Base-by-base conservation (phyloP, 2,797 vertebrate species). In the Epinephelus malabaricus region DNA sequence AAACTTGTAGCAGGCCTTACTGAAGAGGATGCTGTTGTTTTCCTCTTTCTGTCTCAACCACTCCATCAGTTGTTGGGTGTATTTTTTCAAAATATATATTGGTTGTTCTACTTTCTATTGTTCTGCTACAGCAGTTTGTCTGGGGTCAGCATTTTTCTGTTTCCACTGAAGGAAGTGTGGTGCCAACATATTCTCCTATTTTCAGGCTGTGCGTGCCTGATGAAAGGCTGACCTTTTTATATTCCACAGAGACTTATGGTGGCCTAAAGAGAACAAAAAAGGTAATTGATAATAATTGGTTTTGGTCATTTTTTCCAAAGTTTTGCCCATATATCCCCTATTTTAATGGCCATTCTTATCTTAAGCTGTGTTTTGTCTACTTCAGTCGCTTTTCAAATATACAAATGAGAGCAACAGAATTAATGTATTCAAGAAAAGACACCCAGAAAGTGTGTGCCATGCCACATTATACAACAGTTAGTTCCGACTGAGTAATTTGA, bases 11-110 rank as follows among this genome's bases (percentile, higher is more conserved):
- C 25, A 55, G 50, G n/a, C 17, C 10, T 56, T 18, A 23, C 40
- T 51, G 55, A 65, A 15, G 51, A 49, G 40, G 40, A 56, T 30
- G 63, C 11, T 54, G 53, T 14, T 70, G 55, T 60, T 69, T 73
- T 66, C 47, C 55, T 46, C 47, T 47, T 56, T n/a, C 19, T 53
- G 53, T 73, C 71, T 60, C 21, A n/a, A 25, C 34, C 69, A 27
- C 59, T 63, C 13, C 64, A 50, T 60, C 56, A 64, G 18, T 30
- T 61, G 45, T 45, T 66, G 15, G 30, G 19, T 51, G 15, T n/a
- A 51, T 34, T 59, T 30, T 21, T 21, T 40, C 34, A 34, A 50
- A 8, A 65, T 9, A 9, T 47, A 55, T 66, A 27, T 17, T 23
- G 23, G 0, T 21, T 54, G 6, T 53, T 47, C 58, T 14, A 7